Base-by-base conservation (phyloP, 1,140 invertebrate species). In the Holcopasites calliopsidis region DNA sequence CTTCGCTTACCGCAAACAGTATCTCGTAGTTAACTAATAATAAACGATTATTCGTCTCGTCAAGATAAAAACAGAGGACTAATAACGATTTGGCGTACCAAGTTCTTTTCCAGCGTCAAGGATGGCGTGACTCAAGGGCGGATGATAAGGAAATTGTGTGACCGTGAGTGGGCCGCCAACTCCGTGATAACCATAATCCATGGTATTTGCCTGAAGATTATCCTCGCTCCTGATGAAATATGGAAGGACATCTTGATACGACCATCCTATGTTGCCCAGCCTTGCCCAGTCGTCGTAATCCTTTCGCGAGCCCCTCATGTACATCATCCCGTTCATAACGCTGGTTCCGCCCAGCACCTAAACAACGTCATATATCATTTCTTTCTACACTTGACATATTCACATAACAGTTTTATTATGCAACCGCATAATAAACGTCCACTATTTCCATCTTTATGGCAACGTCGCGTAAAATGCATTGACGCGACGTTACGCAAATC, bases 311-410 rank as follows among this genome's bases (percentile, higher is more conserved):
- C 98, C 98, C 58, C 98, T 93, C 71, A 99, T 97, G 89, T 99
- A 99, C 91, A 97, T 97, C 98, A 99, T 99, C 2, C 97, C 97
- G 89, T 99, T 99, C 91, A 99, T 94, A 0, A 97, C 97, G 33
- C 97, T 98, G 0, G 97, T 98, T 2, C 98, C 98, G 23, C 98
- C 98, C 2, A 98, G 88, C 0, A 97, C 96, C 94, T 95, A 82
- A 47, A 28, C 44, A n/a, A 1, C 3, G 38, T 40, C 38, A 40
- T 6, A 47, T n/a, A 6, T 1, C n/a, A n/a, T n/a, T n/a, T n/a
- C n/a, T n/a, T n/a, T n/a, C n/a, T n/a, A n/a, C n/a, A n/a, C n/a
- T n/a, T n/a, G n/a, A n/a, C n/a, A n/a, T n/a, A n/a, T n/a, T n/a
- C n/a, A n/a, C n/a, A n/a, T 18, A 3, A 35, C 61, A 79, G 65